phyloP scores from a whole-genome alignment of 2,113 vertebrate genomes.

The Ahaetulla prasina region DNA sequence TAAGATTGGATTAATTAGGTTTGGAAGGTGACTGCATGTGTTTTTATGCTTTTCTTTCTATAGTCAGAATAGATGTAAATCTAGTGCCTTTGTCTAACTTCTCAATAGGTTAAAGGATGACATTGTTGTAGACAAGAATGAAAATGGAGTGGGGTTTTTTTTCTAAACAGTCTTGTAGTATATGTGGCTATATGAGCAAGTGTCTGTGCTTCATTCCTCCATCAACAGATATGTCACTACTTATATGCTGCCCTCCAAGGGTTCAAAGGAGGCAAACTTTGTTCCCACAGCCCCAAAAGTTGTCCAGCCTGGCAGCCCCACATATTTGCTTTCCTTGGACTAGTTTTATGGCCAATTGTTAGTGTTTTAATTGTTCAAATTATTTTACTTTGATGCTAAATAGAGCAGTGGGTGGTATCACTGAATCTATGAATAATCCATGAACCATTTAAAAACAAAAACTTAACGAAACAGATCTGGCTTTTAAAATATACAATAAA shows the following conservation, averaged over 20 bases:
- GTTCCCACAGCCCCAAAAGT: not conserved
- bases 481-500: not conserved
- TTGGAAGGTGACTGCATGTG: not conserved
- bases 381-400: slow-evolving; percentile 54
- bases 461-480: slow-evolving; percentile 7
- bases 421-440: slow-evolving; percentile 33
- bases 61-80: not conserved
- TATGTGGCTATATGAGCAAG: not conserved
- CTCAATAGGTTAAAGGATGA: not conserved
- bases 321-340: not conserved
- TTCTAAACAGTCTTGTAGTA: not conserved
- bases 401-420: slow-evolving; percentile 33
- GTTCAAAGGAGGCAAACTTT: not conserved
- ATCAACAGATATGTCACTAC: not conserved
- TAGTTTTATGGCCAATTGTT: not conserved
- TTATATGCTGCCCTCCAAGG: not conserved
- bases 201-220: not conserved
- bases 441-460: slow-evolving; percentile 28
- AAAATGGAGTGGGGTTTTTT: not conserved
- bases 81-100: not conserved
- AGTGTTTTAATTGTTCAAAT: slow-evolving; percentile 33
- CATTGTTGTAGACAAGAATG: not conserved
- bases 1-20: not conserved
- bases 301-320: not conserved
- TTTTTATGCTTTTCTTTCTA: not conserved